Base-by-base conservation (phyloP, 2,113 vertebrate genomes). In the Trematomus loennbergii region DNA sequence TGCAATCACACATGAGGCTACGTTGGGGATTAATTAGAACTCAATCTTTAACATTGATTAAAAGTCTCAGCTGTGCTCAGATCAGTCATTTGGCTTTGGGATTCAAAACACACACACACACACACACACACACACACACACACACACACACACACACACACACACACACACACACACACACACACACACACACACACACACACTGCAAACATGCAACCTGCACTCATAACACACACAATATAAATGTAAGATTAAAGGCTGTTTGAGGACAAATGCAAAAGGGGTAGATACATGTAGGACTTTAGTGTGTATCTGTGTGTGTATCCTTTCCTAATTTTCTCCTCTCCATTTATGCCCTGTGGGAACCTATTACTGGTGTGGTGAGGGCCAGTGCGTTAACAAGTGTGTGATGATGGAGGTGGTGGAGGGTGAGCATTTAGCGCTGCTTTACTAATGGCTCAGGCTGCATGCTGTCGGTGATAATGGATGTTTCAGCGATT, bases 21-120 rank as follows among this genome's bases (percentile, higher is more conserved):
- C 83, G 71, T 87, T 75, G 79, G 75, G 10, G 18, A 85, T 85
- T 80, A 84, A 87, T 90, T 86, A 79, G 64, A 59, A n/a, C 54
- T 22, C 70, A 81, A 86, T 82, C 69, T 61, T 79, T 52, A 67
- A 62, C 75, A 92, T 84, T 91, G 86, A 92, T 91, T 89, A 83
- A 89, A 91, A 78, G 72, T 81, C 66, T 72, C 29, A 8, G 68
- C 71, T 81, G 53, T 63, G 66, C 78, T 71, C 52, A 63, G 78
- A 92, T 88, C 69, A 81, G 80, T 80, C 75, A 90, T 91, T 92
- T 88, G 83, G 79, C 78, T 53, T 8, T 16, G 46, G 45, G 81
- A 84, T 60, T 66, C 20, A 59, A 78, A 78, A 80, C 58, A 65
- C 71, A 50, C 68, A 64, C 45, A 64, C 48, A 40, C 36, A 40